Evolutionary conservation across 2,888 invertebrate species (phyloP), one percentile per base, ranked within the genome.

Genomic region (Folsomia manolachei): DNA sequence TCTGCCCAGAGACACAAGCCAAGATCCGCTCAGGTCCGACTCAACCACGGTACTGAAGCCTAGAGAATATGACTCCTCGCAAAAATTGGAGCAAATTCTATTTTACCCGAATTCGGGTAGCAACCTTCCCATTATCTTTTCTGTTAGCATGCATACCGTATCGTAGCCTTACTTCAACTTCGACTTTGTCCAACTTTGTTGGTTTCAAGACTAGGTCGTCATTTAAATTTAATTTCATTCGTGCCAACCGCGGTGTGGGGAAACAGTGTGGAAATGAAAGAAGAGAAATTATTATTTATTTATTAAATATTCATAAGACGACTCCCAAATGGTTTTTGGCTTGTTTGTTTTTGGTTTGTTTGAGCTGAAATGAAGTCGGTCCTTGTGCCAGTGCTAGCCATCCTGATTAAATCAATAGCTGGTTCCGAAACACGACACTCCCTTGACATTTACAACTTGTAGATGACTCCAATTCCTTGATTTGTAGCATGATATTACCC

Each of bases 211-310:
- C 4, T 39, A 39, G 39, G 4, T 39, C 39, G 39, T 39, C 39
- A 39, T 39, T 39, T 39, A 4, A 14, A 9, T 4, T 39, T 39
- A 14, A 39, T 4, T 39, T 4, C n/a, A n/a, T n/a, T 39, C 39
- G 39, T 9, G 39, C 39, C 39, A 39, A 39, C 39, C n/a, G n/a
- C n/a, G n/a, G n/a, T n/a, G n/a, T n/a, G n/a, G n/a, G n/a, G n/a
- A n/a, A n/a, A n/a, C n/a, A n/a, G n/a, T n/a, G n/a, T n/a, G n/a
- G n/a, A n/a, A n/a, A n/a, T n/a, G n/a, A n/a, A n/a, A n/a, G n/a
- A n/a, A n/a, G n/a, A n/a, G n/a, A n/a, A n/a, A n/a, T n/a, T 51
- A 39, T 66, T 66, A 66, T 66, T 66, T 66, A 66, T 66, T 66
- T 66, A n/a, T n/a, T n/a, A 66, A n/a, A 66, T 18, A 66, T 66